These are phyloP conservation scores for Chiridota heheva DNA, from an alignment of 35 echinoderm and acorn worm genomes.

Conservation along the genomic window DNA sequence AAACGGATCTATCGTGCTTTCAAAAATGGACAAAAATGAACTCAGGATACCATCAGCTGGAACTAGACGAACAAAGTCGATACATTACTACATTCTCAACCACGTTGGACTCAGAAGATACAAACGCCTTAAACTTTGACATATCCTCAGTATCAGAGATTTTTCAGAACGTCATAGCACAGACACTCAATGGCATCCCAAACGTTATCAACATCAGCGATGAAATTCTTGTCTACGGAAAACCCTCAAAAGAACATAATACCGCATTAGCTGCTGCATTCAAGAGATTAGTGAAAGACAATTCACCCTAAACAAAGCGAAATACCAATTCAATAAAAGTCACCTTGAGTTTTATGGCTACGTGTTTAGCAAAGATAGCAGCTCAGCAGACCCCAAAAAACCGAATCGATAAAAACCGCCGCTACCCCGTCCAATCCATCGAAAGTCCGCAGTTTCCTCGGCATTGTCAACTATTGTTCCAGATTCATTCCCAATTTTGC, in stretches of 20 bases:
- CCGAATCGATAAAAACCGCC: background rate
- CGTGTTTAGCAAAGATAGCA: no score
- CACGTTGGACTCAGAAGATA: conserved; percentile 43
- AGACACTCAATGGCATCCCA: conserved; percentile 23
- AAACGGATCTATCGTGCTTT: conserved; percentile 43
- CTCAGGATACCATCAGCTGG: conserved; percentile 52
- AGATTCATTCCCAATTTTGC: conserved; percentile 30
- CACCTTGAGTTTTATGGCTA: conserved; percentile 54
- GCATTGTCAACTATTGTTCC: conserved; percentile 49
- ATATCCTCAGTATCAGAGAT: conserved; percentile 47
- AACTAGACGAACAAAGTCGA: conserved; percentile 22
- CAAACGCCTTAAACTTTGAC: conserved; percentile 59
- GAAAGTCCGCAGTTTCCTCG: conserved; percentile 46
- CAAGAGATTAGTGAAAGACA: conserved; percentile 9
- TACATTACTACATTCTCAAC: conserved; percentile 62
- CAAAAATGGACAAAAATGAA: conserved; percentile 50
- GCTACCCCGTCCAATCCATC: conserved; percentile 31
- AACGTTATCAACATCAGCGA: conserved; percentile 62
- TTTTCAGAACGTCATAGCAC: conserved; percentile 23
- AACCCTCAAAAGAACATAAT: conserved; percentile 23
- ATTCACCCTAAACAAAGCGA: conserved; percentile 33
- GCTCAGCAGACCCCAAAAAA: conserved; percentile 31
- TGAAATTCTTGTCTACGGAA: conserved; percentile 65
- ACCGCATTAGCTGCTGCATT: background rate
- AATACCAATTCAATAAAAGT: conserved; percentile 46